Base-by-base conservation (phyloP, 2,113 vertebrate genomes). In the Lamprologus tigripictilis region DNA sequence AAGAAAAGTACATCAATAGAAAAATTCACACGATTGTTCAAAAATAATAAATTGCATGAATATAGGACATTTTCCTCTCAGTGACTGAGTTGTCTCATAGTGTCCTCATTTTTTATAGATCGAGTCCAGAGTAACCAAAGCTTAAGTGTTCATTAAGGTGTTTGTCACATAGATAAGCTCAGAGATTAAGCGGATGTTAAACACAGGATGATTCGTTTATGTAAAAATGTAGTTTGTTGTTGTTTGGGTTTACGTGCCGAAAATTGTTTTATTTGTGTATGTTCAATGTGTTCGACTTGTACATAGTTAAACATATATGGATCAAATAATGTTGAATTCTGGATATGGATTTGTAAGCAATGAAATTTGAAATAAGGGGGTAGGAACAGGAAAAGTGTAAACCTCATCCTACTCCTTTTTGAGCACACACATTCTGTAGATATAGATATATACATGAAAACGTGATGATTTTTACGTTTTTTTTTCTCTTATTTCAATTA, bases 381-480 rank as follows among this genome's bases (percentile, higher is more conserved):
- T 19, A 33, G 28, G 57, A 61, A 33, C 8, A 31, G 28, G 57
- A 61, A 61, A 61, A 19, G 28, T 61, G 57, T 33, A 19, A 61
- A 61, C 28, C 9, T 58, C 55, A 61, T 61, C 57, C 28, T 61
- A 61, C 28, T 61, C 28, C 3, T 61, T 61, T 61, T 33, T 0
- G 1, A 61, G 28, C 5, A 33, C 57, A 61, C 16, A 7, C 3
- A 61, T 61, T 19, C 5, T 33, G 28, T 9, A 33, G 57, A 33
- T 1, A 10, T 61, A 33, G 16, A 33, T 10, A 19, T 61, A 58
- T 17, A 7, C 0, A 33, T 33, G 57, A 61, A 61, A 61, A 17
- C 1, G 0, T 61, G 57, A 61, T 31, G 8, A 61, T 61, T 61
- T 10, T 61, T 19, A 61, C 17, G 2, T 0, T 2, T 3, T 53